phyloP scores from a whole-genome alignment of 2,888 invertebrate genomes.

The Lochmaea crataegi region DNA sequence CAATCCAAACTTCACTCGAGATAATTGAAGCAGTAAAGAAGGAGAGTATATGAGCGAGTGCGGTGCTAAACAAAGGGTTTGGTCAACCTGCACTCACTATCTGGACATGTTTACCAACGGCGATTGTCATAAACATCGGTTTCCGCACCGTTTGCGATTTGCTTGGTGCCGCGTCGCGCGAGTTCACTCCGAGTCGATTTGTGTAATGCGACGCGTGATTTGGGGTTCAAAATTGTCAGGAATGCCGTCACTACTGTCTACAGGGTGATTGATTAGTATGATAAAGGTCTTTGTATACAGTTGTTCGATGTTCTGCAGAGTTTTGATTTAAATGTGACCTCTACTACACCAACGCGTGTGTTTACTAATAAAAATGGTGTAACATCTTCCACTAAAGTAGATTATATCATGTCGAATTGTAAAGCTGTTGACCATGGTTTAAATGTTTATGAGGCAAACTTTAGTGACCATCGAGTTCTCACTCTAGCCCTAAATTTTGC shows the following conservation, averaged over 20 bases:
- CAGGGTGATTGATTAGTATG: not conserved
- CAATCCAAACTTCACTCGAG: constrained; percentile 41
- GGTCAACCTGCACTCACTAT: constrained; percentile 55
- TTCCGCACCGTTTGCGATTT: constrained; percentile 49
- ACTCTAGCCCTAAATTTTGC: too few relatives aligned
- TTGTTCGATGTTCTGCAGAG: too few relatives aligned
- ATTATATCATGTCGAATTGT: too few relatives aligned
- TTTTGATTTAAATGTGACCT: too few relatives aligned
- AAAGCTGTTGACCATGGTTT: too few relatives aligned
- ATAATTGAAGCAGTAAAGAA: constrained; percentile 54
- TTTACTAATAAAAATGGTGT: too few relatives aligned
- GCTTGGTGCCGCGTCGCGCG: constrained; percentile 38
- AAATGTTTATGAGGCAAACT: too few relatives aligned
- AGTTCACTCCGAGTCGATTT: constrained; percentile 41
- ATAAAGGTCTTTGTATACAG: too few relatives aligned
- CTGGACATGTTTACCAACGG: constrained; percentile 48
- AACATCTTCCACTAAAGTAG: too few relatives aligned
- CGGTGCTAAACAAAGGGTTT: constrained; percentile 55
- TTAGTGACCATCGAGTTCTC: too few relatives aligned
- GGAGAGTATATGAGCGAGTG: constrained; percentile 52
- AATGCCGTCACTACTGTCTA: not conserved
- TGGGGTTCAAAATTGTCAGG: constrained; percentile 21
- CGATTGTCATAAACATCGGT: constrained; percentile 56
- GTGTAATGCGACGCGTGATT: constrained; percentile 44
- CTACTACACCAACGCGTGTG: too few relatives aligned